Percentiles rank a stretch among this genome's conserved stretches.
phyloP scores from a whole-genome alignment of 2,113 vertebrate genomes.

The Ardeotis arabs region DNA sequence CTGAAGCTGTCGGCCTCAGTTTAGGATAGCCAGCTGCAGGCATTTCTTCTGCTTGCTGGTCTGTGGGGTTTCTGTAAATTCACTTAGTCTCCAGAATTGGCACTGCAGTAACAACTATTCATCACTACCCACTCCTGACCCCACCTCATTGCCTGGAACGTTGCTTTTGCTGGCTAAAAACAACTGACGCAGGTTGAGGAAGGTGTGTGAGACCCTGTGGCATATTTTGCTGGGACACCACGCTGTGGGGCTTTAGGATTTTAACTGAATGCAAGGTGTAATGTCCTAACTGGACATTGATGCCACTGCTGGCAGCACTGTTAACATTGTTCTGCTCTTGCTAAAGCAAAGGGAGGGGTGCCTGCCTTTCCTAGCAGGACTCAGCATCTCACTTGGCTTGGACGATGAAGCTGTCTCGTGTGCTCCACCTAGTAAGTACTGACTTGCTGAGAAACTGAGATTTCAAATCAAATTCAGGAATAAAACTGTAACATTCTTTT shows the following conservation, averaged over 20 bases:
- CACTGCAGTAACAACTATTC: background rate
- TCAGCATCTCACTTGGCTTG: background rate
- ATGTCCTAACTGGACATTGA: too few species aligned
- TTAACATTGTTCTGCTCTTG: background rate
- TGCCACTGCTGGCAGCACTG: background rate
- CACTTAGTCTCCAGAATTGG: background rate
- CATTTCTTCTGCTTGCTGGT: background rate
- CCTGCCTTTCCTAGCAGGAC: background rate
- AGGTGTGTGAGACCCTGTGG: background rate
- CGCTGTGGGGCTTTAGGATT: rapidly evolving
- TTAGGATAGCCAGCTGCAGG: background rate
- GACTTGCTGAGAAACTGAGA: background rate
- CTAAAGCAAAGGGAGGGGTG: background rate
- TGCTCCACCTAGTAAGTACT: background rate
- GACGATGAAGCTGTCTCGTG: background rate
- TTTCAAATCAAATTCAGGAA: background rate
- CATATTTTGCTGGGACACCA: background rate
- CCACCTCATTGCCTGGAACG: background rate
- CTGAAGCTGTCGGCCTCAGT: background rate
- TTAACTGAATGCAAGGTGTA: background rate
- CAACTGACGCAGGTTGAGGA: background rate
- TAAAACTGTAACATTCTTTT: background rate
- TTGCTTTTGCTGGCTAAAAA: background rate
- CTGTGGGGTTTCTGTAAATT: background rate
- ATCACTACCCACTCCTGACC: background rate